Conservation (phyloP, 2,113 vertebrate species). For the Mobula hypostoma region DNA sequence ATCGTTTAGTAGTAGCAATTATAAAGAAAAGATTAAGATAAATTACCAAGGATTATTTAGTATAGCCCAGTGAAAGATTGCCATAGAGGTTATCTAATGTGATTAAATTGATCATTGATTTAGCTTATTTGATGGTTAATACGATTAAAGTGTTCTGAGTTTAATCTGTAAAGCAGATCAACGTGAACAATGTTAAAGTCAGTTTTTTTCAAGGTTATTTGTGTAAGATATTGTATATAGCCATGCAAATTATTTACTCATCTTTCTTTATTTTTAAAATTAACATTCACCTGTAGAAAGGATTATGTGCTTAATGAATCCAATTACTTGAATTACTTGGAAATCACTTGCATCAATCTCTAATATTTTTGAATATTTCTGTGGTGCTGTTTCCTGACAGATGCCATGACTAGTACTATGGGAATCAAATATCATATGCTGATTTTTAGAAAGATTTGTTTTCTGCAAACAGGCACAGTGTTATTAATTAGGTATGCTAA, state of each 20-base stretch:
- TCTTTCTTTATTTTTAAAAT: background rate
- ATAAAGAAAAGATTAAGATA: constrained; percentile 25
- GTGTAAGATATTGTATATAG: background rate
- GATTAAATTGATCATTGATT: constrained; percentile 38
- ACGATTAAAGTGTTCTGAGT: constrained; percentile 33
- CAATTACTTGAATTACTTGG: background rate
- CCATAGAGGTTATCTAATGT: constrained; percentile 28
- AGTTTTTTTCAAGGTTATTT: background rate
- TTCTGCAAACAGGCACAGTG: background rate
- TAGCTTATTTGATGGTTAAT: constrained; percentile 35
- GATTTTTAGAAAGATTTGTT: background rate
- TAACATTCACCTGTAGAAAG: background rate
- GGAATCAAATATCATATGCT: background rate
- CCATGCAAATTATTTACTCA: background rate
- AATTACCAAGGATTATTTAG: constrained; percentile 32
- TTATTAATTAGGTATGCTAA: background rate
- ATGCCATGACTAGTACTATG: background rate
- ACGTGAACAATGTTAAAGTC: background rate
- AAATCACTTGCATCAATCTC: background rate
- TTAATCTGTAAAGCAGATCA: constrained; percentile 22
- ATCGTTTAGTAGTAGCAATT: constrained; percentile 35
- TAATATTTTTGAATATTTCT: background rate
- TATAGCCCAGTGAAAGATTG: constrained; percentile 29
- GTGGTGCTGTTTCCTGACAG: background rate
- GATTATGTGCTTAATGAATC: background rate